phyloP scores from a whole-genome alignment of 2,888 invertebrate genomes.

The Drosophila monieri region DNA sequence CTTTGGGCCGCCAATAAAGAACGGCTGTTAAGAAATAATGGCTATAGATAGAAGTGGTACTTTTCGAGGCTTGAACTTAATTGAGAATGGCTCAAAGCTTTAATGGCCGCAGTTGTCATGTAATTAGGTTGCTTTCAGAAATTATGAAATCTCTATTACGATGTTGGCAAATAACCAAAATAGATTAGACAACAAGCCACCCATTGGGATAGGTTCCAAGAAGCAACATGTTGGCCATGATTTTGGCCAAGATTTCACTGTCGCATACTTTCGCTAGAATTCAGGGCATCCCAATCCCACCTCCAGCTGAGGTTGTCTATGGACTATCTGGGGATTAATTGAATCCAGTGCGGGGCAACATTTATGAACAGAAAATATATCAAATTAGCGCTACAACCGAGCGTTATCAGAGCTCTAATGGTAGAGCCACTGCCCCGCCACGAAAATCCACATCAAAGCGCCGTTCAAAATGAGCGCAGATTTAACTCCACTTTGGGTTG shows the following conservation, averaged over 20 bases:
- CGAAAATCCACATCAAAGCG: constrained; percentile 48
- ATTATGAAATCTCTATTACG: constrained; percentile 6
- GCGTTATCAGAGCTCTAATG: constrained; percentile 47
- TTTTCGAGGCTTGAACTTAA: constrained; percentile 22
- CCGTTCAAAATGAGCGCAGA: constrained; percentile 58
- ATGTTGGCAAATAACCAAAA: neutral
- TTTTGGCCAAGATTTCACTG: constrained; percentile 26
- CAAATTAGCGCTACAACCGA: constrained; percentile 70
- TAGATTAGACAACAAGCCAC: neutral
- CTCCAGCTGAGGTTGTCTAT: constrained; percentile 10
- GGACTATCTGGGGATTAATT: constrained; percentile 58
- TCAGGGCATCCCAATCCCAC: constrained; percentile 21
- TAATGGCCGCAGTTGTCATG: constrained; percentile 27
- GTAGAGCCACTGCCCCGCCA: constrained; percentile 37
- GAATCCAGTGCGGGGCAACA: constrained; percentile 64
- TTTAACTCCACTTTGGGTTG: constrained; percentile 33
- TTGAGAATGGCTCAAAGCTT: constrained; percentile 19
- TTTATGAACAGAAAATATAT: constrained; percentile 72
- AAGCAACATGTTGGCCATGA: constrained; percentile 11
- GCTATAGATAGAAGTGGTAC: constrained; percentile 25
- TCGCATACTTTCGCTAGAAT: constrained; percentile 57
- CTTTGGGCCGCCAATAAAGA: constrained; percentile 30
- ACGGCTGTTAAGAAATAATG: constrained; percentile 35
- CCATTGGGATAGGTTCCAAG: constrained; percentile 11
- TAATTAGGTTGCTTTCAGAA: constrained; percentile 27